Evolutionary conservation across 2,888 invertebrate genomes (phyloP).

Genomic region (Hermaeophaga mercurialis): DNA sequence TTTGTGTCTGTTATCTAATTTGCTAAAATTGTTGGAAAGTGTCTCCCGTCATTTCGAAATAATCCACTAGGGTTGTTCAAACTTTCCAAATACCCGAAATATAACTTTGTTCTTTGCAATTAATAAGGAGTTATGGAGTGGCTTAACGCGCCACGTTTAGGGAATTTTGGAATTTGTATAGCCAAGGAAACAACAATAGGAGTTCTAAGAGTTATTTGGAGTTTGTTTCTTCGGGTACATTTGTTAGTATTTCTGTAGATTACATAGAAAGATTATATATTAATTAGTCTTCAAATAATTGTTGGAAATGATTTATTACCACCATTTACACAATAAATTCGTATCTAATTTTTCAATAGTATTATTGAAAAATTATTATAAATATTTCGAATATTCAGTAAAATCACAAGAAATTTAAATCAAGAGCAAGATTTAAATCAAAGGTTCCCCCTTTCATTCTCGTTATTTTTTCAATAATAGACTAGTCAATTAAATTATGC

Average conservation of each 20-base stretch:
- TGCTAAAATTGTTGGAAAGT: constrained; percentile 24
- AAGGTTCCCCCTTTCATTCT: no score
- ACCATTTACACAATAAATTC: constrained; percentile 10
- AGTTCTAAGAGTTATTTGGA: constrained; percentile 16
- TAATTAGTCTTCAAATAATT: constrained; percentile 19
- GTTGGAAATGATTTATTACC: constrained; percentile 9
- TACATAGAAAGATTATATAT: constrained; percentile 18
- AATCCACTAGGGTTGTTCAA: constrained; percentile 30
- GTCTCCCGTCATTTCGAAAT: constrained; percentile 28
- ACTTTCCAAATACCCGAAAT: constrained; percentile 29
- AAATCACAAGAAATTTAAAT: no score
- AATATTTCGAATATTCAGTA: no score
- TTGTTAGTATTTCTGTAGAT: constrained; percentile 25
- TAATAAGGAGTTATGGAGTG: constrained; percentile 41
- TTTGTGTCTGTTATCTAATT: constrained; percentile 24
- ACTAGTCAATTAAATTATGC: no score
- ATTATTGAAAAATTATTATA: no score
- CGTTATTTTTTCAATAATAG: no score
- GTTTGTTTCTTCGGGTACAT: constrained; percentile 22
- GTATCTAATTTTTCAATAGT: no score
- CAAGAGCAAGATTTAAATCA: no score
- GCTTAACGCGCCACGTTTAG: constrained; percentile 30
- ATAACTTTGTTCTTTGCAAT: constrained; percentile 38
- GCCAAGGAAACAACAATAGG: constrained; percentile 23
- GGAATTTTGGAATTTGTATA: constrained; percentile 32